Evolutionary conservation across 2,797 vertebrate genomes (phyloP).

Genomic region (Amblyraja radiata): DNA sequence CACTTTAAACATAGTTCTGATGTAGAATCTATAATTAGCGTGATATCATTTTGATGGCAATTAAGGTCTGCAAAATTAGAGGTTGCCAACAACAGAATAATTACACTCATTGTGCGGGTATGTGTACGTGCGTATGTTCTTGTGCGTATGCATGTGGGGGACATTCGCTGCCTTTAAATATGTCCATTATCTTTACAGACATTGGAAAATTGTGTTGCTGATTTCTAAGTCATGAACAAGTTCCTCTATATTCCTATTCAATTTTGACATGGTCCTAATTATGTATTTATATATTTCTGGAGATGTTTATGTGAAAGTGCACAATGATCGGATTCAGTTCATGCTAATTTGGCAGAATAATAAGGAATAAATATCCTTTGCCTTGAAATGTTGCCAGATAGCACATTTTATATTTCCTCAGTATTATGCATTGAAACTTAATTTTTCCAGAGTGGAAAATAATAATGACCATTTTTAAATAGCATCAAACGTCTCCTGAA

Average conservation of each 20-base stretch:
- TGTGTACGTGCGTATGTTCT: too few relatives aligned
- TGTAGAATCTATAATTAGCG: conserved; percentile 9
- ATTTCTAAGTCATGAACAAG: too few relatives aligned
- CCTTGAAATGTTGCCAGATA: too few relatives aligned
- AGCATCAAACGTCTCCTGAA: too few relatives aligned
- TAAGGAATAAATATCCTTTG: neutral
- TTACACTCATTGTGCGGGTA: neutral
- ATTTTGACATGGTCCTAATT: neutral
- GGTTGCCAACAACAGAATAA: neutral
- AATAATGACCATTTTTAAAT: too few relatives aligned
- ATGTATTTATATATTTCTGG: neutral
- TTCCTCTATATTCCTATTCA: neutral
- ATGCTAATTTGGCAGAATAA: neutral
- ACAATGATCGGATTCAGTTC: neutral
- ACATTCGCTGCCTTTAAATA: neutral
- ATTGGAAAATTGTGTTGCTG: neutral
- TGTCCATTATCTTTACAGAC: neutral
- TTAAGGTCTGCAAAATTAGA: neutral
- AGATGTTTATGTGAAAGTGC: neutral
- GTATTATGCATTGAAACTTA: too few relatives aligned
- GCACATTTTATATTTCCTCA: too few relatives aligned
- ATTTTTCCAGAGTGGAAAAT: too few relatives aligned
- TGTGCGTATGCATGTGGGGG: neutral
- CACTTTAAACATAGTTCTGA: conserved; percentile 9
- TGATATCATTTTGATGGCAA: neutral